Percentiles rank a stretch among this genome's conserved stretches.
Conservation (phyloP, 2,888 invertebrate species). For the Trimorus sp. region DNA sequence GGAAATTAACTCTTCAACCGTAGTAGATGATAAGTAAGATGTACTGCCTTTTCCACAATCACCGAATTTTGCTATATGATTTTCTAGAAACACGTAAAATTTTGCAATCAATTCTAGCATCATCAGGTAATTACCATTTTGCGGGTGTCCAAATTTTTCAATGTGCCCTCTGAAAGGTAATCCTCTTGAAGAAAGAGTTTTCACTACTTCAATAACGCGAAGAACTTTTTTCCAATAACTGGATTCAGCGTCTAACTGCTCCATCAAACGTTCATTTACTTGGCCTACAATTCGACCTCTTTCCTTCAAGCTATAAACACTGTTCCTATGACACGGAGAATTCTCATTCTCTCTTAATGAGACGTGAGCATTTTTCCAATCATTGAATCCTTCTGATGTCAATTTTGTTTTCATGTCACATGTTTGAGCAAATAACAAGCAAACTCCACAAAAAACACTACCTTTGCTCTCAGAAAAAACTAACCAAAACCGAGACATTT, state of each 20-base stretch:
- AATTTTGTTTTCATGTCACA: conserved; percentile 12
- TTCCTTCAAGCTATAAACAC: conserved; percentile 25
- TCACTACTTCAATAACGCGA: conserved; percentile 43
- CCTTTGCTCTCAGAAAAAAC: conserved; percentile 26
- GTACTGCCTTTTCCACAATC: conserved; percentile 41
- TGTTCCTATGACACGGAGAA: conserved; percentile 28
- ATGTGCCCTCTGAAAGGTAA: conserved; percentile 68
- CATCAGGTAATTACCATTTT: conserved; percentile 72
- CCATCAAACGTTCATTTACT: conserved; percentile 6
- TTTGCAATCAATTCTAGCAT: conserved; percentile 71
- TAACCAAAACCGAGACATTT: conserved; percentile 32
- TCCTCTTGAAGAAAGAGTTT: conserved; percentile 65
- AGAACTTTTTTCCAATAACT: conserved; percentile 39
- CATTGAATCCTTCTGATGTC: conserved; percentile 25
- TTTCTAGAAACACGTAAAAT: conserved; percentile 59
- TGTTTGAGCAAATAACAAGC: conserved; percentile 23
- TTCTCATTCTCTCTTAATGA: conserved; percentile 36
- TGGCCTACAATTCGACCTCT: not conserved
- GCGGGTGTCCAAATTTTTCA: conserved; percentile 67
- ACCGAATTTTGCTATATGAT: conserved; percentile 33
- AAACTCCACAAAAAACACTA: conserved; percentile 30
- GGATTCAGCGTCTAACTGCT: conserved; percentile 14
- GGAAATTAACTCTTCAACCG: conserved; percentile 31
- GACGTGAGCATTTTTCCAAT: conserved; percentile 37
- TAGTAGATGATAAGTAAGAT: conserved; percentile 39